Evolutionary conservation across 2,888 invertebrate genomes (phyloP), one percentile per base, ranked within the genome.

Genomic region (Campoplex capitator): DNA sequence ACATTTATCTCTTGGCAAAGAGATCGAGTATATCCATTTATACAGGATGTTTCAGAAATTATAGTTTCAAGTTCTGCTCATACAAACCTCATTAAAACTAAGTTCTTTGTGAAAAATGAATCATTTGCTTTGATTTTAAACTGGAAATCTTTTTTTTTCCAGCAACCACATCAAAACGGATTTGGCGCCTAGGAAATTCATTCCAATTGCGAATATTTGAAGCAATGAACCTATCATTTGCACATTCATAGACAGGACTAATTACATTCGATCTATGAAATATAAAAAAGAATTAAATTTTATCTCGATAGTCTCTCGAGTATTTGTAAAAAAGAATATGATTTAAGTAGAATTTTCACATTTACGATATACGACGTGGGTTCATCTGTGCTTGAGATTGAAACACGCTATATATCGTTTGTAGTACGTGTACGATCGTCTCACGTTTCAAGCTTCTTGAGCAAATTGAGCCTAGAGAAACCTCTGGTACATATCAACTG

Each of bases 391-490:
- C 73, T 54, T 38, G 73, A 83, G 56, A 48, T 81, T 42, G 54
- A 84, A 86, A 87, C 77, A 84, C 75, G 77, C 71, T 86, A 62
- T 85, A 62, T 71, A 58, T 32, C 73, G 67, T 58, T 58, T 62
- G 82, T 48, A 75, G 82, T 48, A 75, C 67, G 48, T n/a, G 73
- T 77, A 83, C 81, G 68, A 70, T 79, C 85, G 85, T 86, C 88
- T 89, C 89, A 77, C 77, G 76, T 89, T 89, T 89, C 88, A 86
- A 87, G 85, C 81, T 75, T 86, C 83, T 86, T 79, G 70, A 58
- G 76, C 48, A 54, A 84, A 73, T 58, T 65, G 81, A 87, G 68
- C 62, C 62, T 81, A 51, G 70, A 42, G 65, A 84, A 78, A 78
- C 74, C 75, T 70, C 83, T 51, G 45, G 76, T 65, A 80, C 71